Evolutionary conservation across 2,797 vertebrate genomes (phyloP), one percentile per base, ranked within the genome.

Genomic region (Sebastes vulpes): DNA sequence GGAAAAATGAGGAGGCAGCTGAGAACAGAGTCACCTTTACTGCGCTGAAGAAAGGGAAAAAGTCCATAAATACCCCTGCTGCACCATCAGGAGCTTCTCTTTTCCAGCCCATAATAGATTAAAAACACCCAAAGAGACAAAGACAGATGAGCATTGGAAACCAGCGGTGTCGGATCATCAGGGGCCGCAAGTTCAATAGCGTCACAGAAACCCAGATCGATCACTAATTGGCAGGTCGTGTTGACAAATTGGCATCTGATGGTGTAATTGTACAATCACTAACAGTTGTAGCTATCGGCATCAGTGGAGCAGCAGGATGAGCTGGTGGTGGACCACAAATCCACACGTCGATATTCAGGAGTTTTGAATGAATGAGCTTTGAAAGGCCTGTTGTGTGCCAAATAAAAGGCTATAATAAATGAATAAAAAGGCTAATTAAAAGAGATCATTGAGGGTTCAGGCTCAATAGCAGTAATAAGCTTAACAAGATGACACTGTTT

Each of bases 81-180:
- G 93, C 89, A 95, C 94, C 93, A 95, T 95, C 93, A 96, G 90
- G 94, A 95, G 88, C 94, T 52, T 25, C 18, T 54, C 12, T 50
- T 94, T 95, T 95, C 95, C 94, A 95, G 95, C 95, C 95, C 94
- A 92, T 68, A 94, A 75, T 1, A 32, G 48, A 58, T 35, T 29
- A 14, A 38, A 48, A 25, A 56, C 31, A 76, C 20, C 20, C 12
- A 21, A 21, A 12, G 52, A 70, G 60, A 71, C 53, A 35, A 26
- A 52, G 66, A 72, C 28, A 35, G 66, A 69, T 5, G 6, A 65
- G 61, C 50, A 59, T 6, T 71, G 50, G 63, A 69, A 75, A 77
- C 29, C 60, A 18, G 72, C 7, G 6, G 42, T 18, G 53, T n/a
- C 3, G 2, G 46, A 65, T 68, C 79, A 57, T 9, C 20, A 8